Percentiles rank a stretch among this genome's conserved stretches.
These are phyloP conservation scores for Peromyscus californicus DNA, from an alignment of 2,113 vertebrate genomes.

Conservation along the genomic window DNA sequence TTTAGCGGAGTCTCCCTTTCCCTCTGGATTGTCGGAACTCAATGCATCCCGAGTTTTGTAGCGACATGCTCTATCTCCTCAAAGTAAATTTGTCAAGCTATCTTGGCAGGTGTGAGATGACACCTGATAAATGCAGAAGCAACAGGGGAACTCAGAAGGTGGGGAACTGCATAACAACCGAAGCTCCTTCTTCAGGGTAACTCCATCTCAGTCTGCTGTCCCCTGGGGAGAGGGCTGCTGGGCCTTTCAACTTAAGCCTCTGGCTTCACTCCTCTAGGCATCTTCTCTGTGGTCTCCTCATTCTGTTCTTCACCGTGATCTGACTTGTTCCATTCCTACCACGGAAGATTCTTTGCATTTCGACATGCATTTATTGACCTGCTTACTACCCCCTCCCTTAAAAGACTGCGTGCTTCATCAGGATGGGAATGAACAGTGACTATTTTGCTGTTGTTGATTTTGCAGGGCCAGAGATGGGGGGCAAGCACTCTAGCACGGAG, in stretches of 20 bases:
- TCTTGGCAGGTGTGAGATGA: slow-evolving; percentile 14
- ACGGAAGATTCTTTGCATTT: not conserved
- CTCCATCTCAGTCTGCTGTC: not conserved
- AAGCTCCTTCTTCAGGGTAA: not conserved
- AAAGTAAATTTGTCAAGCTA: slow-evolving; percentile 53
- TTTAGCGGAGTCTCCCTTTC: not conserved
- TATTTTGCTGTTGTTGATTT: not conserved
- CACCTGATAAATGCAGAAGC: slow-evolving; percentile 54
- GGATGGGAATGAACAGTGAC: not conserved
- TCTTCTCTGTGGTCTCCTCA: not conserved
- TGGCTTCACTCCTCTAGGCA: not conserved
- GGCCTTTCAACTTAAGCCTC: not conserved
- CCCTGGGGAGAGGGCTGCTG: not conserved
- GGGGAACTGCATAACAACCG: not conserved
- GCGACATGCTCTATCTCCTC: not conserved
- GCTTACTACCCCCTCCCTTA: not conserved
- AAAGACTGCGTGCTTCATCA: not conserved
- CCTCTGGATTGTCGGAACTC: not conserved
- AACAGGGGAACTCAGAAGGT: slow-evolving; percentile 8
- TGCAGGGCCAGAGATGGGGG: not conserved
- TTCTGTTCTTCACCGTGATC: not conserved
- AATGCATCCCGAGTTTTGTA: not conserved
- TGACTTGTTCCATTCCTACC: not conserved
- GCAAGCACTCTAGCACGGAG: not conserved
- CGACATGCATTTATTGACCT: not conserved